phyloP scores from a whole-genome alignment of 92 coral and sea anemone genomes.

The Nematostella vectensis region DNA sequence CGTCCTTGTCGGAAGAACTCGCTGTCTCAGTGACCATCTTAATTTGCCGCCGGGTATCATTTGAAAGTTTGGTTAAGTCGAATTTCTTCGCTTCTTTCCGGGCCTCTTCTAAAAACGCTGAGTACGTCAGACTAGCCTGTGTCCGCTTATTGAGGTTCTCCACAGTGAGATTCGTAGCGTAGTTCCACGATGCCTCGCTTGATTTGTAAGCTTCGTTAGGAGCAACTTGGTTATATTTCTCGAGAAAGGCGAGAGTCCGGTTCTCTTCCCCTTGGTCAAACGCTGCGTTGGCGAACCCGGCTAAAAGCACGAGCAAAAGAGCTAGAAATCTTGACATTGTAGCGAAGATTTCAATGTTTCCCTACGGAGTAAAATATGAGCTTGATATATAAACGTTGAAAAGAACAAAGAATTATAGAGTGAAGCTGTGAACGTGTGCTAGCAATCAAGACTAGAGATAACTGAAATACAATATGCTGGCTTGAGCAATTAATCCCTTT shows the following conservation, averaged over 20 bases:
- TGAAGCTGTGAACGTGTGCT: too few species aligned
- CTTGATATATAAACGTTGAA: too few species aligned
- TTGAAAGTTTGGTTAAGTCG: slow-evolving; percentile 38
- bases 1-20: slow-evolving; percentile 38
- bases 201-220: slow-evolving; percentile 17
- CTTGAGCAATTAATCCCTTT: too few species aligned
- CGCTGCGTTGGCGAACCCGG: slow-evolving; percentile 9
- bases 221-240: slow-evolving; percentile 28
- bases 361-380: too few species aligned
- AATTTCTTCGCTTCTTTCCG: slow-evolving; percentile 55
- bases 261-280: slow-evolving; percentile 25
- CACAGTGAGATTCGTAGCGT: slow-evolving; percentile 61
- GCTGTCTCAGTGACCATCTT: slow-evolving; percentile 42
- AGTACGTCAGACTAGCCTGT: slow-evolving; percentile 32
- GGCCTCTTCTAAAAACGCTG: slow-evolving; percentile 34
- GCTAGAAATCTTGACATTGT: too few species aligned
- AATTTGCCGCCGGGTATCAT: slow-evolving; percentile 67
- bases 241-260: slow-evolving; percentile 45
- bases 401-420: too few species aligned
- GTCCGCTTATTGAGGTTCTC: slow-evolving; percentile 34
- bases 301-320: too few species aligned
- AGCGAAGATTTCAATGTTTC: too few species aligned
- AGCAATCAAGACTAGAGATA: too few species aligned
- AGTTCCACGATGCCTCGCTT: slow-evolving; percentile 42
- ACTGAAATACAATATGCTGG: too few species aligned